Evolutionary conservation across 2,888 invertebrate genomes (phyloP).

Genomic region (Cephus spinipes): DNA sequence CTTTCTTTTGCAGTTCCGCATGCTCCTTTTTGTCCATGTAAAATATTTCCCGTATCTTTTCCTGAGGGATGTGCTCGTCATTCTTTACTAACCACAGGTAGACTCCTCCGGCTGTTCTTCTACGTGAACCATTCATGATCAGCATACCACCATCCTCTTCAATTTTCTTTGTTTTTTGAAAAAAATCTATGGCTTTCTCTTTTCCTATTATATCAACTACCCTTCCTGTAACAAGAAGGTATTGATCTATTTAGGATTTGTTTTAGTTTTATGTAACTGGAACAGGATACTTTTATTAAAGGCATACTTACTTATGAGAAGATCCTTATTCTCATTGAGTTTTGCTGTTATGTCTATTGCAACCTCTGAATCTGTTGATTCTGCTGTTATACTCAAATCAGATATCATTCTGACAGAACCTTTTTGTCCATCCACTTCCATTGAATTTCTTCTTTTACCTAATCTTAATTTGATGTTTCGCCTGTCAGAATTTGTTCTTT

Average conservation of each 20-base stretch:
- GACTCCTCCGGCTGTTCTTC: conserved; percentile 89
- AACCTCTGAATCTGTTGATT: conserved; percentile 72
- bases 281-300: neutral
- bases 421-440: conserved; percentile 68
- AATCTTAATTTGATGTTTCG: conserved; percentile 72
- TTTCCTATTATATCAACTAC: conserved; percentile 80
- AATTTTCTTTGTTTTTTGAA: conserved; percentile 82
- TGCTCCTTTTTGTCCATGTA: conserved; percentile 73
- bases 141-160: conserved; percentile 90
- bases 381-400: conserved; percentile 70
- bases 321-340: conserved; percentile 79
- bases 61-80: conserved; percentile 75
- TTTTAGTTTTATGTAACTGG: neutral
- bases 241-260: neutral
- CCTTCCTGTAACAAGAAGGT: conserved; percentile 69
- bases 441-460: conserved; percentile 68
- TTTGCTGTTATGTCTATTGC: conserved; percentile 81
- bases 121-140: conserved; percentile 82
- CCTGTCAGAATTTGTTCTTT: conserved; percentile 73
- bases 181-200: conserved; percentile 79
- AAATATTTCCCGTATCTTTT: conserved; percentile 78
- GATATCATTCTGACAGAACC: conserved; percentile 72
- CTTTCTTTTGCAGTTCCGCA: conserved; percentile 70
- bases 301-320: conserved; percentile 74
- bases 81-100: conserved; percentile 85